A percentile compares a stretch with the other conserved stretches of the same genome.
These are phyloP conservation scores for Rhinoderma darwinii DNA, from an alignment of 2,113 vertebrate genomes.

Conservation along the genomic window DNA sequence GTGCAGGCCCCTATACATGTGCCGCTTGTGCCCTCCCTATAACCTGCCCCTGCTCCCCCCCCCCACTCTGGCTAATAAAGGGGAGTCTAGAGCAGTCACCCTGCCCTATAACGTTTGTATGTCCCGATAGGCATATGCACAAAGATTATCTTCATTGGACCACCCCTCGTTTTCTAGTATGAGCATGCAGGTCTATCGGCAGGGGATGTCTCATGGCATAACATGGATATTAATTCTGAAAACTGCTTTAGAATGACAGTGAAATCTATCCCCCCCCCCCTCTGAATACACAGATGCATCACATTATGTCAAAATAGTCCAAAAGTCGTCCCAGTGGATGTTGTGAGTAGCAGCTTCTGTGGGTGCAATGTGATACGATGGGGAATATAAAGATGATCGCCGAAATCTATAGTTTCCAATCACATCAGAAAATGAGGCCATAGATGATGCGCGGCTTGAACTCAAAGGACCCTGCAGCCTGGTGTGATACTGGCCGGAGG, in stretches of 20 bases:
- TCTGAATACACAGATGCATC: background rate
- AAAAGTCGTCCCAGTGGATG: background rate
- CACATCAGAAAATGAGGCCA: background rate
- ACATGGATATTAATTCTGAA: background rate
- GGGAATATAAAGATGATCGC: background rate
- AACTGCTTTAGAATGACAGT: background rate
- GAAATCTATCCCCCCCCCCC: background rate
- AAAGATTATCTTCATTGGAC: background rate
- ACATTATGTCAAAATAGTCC: background rate
- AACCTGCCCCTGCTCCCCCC: too few relatives aligned
- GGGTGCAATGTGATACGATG: background rate
- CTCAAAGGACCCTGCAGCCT: background rate
- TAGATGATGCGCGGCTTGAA: background rate
- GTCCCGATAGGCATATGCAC: too few relatives aligned
- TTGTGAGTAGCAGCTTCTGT: background rate
- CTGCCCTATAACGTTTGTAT: too few relatives aligned
- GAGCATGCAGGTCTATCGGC: too few relatives aligned
- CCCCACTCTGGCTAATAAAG: too few relatives aligned
- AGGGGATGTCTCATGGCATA: background rate
- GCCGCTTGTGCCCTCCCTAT: too few relatives aligned
- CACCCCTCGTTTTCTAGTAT: background rate
- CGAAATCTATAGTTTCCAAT: conserved; percentile 30
- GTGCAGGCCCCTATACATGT: too few relatives aligned
- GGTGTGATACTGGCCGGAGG: background rate
- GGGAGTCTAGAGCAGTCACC: too few relatives aligned